These are phyloP conservation scores for Acrocephalus kingi DNA, from an alignment of 2,113 vertebrate genomes.

Conservation along the genomic window DNA sequence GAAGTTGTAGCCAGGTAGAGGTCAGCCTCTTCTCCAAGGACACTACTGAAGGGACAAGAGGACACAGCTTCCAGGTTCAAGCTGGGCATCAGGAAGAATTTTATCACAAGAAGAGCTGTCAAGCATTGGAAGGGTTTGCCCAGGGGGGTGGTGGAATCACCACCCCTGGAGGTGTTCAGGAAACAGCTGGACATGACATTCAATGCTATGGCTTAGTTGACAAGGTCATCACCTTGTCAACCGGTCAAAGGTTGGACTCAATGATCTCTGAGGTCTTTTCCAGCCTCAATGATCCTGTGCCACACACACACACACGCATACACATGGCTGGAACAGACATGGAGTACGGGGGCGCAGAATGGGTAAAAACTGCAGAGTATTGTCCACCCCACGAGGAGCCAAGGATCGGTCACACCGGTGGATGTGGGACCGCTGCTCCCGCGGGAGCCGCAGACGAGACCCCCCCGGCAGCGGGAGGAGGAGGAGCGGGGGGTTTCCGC, in stretches of 20 bases:
- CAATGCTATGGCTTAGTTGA: background rate
- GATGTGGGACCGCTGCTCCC: background rate
- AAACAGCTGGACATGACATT: background rate
- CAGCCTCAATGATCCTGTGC: background rate
- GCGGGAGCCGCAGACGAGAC: background rate
- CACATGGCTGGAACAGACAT: background rate
- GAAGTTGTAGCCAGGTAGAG: no score
- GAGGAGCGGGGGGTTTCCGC: background rate
- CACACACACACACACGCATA: no score
- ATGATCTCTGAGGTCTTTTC: background rate
- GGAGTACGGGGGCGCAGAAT: fast-evolving
- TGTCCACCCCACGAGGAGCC: fast-evolving
- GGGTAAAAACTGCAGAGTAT: fast-evolving
- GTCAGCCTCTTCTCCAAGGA: background rate
- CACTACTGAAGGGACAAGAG: background rate
- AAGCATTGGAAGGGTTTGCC: background rate
- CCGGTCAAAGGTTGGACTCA: background rate
- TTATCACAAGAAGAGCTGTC: background rate
- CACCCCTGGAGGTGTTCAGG: background rate
- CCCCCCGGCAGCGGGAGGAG: background rate
- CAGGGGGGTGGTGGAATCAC: background rate
- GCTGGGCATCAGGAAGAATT: background rate
- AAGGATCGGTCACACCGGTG: fast-evolving
- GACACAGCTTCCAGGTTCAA: background rate
- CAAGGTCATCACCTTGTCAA: background rate